Percentiles rank a stretch among this genome's conserved stretches.
Conservation (phyloP, 2,113 vertebrate genomes). For the Leptodactylus fuscus region DNA sequence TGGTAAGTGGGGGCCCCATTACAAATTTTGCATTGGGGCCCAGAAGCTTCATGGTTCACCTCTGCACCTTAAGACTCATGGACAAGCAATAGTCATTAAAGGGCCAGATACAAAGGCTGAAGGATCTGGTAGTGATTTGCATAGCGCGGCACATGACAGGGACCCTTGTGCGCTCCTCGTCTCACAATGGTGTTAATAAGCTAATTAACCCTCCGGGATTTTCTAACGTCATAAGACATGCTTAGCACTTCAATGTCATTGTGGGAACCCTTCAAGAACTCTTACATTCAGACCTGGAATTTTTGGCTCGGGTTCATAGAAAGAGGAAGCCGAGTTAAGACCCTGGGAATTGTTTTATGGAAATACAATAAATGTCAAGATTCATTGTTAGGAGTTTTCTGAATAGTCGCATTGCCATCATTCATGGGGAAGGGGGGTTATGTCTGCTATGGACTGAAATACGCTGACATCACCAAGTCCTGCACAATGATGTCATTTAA, state of each 20-base stretch:
- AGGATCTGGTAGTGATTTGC: neutral
- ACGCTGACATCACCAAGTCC: neutral
- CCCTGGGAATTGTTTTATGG: neutral
- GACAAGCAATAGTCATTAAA: neutral
- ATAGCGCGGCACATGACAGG: neutral
- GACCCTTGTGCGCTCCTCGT: neutral
- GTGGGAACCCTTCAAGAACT: neutral
- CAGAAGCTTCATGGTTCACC: too few relatives aligned
- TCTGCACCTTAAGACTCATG: too few relatives aligned
- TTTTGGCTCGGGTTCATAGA: neutral
- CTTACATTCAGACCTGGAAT: neutral
- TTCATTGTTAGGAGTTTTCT: neutral
- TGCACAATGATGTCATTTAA: neutral
- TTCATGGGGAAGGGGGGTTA: too few relatives aligned
- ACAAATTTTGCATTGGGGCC: too few relatives aligned
- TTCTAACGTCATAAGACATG: neutral
- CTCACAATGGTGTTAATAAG: neutral
- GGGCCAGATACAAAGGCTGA: neutral
- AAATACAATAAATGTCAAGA: neutral
- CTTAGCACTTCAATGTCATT: conserved; percentile 3
- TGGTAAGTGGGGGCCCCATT: too few relatives aligned
- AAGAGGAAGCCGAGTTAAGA: neutral
- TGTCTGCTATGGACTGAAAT: neutral
- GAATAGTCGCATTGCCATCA: rapidly evolving
- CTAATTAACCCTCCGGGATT: neutral